Base-by-base conservation (phyloP, 2,113 vertebrate genomes). In the Noctilio leporinus region DNA sequence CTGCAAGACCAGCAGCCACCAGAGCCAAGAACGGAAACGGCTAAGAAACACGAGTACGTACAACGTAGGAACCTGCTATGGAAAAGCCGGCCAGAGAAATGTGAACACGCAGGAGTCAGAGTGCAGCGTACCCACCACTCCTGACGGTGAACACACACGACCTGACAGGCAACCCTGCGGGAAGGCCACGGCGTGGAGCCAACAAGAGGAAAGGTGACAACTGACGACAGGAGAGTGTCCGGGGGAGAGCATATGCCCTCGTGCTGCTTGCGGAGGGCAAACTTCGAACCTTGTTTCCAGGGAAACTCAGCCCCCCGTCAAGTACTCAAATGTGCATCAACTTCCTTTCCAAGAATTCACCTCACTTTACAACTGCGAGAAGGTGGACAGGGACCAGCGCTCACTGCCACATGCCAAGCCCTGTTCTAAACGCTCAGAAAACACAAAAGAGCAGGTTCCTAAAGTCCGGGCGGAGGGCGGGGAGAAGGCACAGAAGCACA, bases 201-300 rank as follows among this genome's bases (percentile, higher is more conserved):
- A 35, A 5, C 16, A 2, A 5, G 16, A 28, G 67, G 45, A 45
- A 69, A 40, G 59, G 17, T 45, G 15, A 10, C 49, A 33, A 7
- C 8, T 2, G 26, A 53, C 0, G 51, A 26, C 8, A 19, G 0
- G 38, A 30, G 40, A 43, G 7, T 3, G 16, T n/a, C 1, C 0
- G 10, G 11, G 2, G 38, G 38, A 4, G 35, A 10, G 33, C 43
- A 53, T 6, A 10, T 2, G 49, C 33, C 20, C 49, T 45, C 49
- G 10, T 16, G 11, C 51, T n/a, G 38, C 40, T 86, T 38, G 22
- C 28, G 20, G 33, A 40, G 47, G 10, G 0, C 15, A 47, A 51
- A 51, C 43, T 30, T 6, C 51, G 3, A 76, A 62, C 19, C 45
- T 59, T 11, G n/a, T 28, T 11, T 35, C 8, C 8, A 47, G 19